Evolutionary conservation across 2,888 invertebrate species (phyloP).

Genomic region (Ypsolopha scabrella): DNA sequence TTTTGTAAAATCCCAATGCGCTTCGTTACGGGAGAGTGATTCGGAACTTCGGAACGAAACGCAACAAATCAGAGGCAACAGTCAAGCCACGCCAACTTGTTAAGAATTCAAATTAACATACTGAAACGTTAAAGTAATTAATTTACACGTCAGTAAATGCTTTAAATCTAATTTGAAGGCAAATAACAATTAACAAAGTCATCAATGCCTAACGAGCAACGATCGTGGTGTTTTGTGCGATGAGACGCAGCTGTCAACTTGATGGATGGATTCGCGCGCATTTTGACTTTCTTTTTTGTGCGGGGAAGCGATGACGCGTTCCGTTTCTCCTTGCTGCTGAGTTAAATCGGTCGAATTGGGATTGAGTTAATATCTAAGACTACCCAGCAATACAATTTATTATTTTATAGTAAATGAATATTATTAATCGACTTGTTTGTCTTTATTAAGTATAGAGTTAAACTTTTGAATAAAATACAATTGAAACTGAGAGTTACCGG

Average conservation of each 20-base stretch:
- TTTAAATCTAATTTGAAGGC: constrained; percentile 41
- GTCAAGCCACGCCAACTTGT: constrained; percentile 8
- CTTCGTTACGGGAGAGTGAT: neutral
- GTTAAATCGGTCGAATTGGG: neutral
- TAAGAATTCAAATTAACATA: constrained; percentile 30
- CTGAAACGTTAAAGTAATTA: constrained; percentile 11
- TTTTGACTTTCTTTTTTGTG: constrained; percentile 35
- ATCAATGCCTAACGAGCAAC: constrained; percentile 44
- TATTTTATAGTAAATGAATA: too few species aligned
- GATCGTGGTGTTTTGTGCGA: constrained; percentile 16
- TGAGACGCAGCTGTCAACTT: constrained; percentile 25
- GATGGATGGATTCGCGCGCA: constrained; percentile 41
- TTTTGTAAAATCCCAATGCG: constrained; percentile 8
- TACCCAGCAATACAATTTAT: too few species aligned
- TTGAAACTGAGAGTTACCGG: too few species aligned
- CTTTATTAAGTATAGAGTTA: too few species aligned
- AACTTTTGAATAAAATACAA: too few species aligned
- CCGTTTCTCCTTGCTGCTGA: constrained; percentile 4
- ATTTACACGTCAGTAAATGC: constrained; percentile 4
- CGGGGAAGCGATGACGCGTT: constrained; percentile 24
- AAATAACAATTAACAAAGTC: constrained; percentile 59
- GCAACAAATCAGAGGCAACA: neutral
- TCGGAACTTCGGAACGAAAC: too few species aligned
- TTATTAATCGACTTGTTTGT: too few species aligned
- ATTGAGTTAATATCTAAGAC: too few species aligned